phyloP scores from a whole-genome alignment of 2,888 invertebrate genomes.

The Drosophila prostipennis region DNA sequence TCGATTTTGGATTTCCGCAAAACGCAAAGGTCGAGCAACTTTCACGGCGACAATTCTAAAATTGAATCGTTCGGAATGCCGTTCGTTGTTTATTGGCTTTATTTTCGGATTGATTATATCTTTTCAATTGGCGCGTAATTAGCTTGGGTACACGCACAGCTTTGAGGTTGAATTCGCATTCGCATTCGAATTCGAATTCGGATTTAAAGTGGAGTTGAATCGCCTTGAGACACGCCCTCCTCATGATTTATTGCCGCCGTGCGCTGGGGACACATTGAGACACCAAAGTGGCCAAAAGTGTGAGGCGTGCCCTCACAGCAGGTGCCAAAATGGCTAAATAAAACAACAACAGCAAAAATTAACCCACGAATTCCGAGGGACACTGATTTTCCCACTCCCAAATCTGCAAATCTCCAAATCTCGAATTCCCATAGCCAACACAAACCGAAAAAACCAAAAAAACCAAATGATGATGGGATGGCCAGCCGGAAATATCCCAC shows the following conservation, averaged over 20 bases:
- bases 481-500: constrained; percentile 39
- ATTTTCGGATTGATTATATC: background rate
- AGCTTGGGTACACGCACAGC: constrained; percentile 49
- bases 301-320: constrained; percentile 22
- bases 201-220: background rate
- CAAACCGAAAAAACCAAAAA: constrained; percentile 11
- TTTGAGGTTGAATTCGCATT: constrained; percentile 18
- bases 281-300: constrained; percentile 7
- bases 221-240: constrained; percentile 46
- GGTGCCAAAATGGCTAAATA: constrained; percentile 26
- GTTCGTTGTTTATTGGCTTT: constrained; percentile 6
- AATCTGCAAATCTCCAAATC: background rate
- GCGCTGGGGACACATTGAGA: constrained; percentile 19
- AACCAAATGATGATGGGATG: constrained; percentile 30
- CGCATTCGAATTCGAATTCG: too few relatives aligned
- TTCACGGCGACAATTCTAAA: constrained; percentile 61
- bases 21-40: constrained; percentile 62
- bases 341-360: background rate
- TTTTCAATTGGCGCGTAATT: constrained; percentile 60
- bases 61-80: constrained; percentile 33
- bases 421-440: constrained; percentile 24
- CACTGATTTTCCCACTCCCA: constrained; percentile 15
- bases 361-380: constrained; percentile 8
- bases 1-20: constrained; percentile 28
- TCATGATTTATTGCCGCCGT: constrained; percentile 31